These are phyloP conservation scores for Phlogophora meticulosa DNA, from an alignment of 2,888 invertebrate species.

Conservation along the genomic window DNA sequence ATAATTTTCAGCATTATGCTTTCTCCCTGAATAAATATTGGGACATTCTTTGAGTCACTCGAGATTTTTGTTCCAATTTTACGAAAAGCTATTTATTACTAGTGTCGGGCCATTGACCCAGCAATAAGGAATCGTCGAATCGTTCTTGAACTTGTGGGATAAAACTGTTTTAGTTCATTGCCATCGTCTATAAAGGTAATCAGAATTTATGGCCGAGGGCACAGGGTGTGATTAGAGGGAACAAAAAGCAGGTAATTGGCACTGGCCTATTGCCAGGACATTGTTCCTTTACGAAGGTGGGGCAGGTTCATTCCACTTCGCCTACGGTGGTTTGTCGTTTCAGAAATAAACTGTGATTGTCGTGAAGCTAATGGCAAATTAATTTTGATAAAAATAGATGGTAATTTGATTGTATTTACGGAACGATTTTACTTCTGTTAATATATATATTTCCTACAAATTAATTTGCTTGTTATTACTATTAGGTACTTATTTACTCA, in stretches of 20 bases:
- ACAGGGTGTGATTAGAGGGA: slow-evolving; percentile 19
- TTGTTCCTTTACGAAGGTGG: slow-evolving; percentile 20
- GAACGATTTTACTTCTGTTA: neutral
- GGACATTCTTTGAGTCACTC: slow-evolving; percentile 31
- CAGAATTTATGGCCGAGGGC: slow-evolving; percentile 23
- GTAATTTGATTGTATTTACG: neutral
- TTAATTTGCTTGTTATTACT: too few species aligned
- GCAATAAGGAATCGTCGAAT: slow-evolving; percentile 24
- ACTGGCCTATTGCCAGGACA: slow-evolving; percentile 40
- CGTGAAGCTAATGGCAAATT: neutral
- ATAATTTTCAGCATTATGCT: neutral
- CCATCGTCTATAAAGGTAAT: slow-evolving; percentile 21
- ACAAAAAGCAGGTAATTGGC: slow-evolving; percentile 11
- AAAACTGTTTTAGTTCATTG: slow-evolving; percentile 36
- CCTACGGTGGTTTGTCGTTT: neutral
- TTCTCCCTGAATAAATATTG: neutral
- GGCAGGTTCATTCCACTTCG: slow-evolving; percentile 36
- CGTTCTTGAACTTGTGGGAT: slow-evolving; percentile 40
- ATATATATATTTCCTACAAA: neutral
- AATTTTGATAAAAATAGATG: neutral
- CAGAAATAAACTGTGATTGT: neutral
- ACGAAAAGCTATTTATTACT: slow-evolving; percentile 28
- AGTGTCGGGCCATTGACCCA: slow-evolving; percentile 37
- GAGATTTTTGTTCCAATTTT: slow-evolving; percentile 38
- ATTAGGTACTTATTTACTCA: too few species aligned